A percentile compares a stretch with the other conserved stretches of the same genome.
These are phyloP conservation scores for Rapana venosa DNA, from an alignment of 2,888 invertebrate species.

Conservation along the genomic window DNA sequence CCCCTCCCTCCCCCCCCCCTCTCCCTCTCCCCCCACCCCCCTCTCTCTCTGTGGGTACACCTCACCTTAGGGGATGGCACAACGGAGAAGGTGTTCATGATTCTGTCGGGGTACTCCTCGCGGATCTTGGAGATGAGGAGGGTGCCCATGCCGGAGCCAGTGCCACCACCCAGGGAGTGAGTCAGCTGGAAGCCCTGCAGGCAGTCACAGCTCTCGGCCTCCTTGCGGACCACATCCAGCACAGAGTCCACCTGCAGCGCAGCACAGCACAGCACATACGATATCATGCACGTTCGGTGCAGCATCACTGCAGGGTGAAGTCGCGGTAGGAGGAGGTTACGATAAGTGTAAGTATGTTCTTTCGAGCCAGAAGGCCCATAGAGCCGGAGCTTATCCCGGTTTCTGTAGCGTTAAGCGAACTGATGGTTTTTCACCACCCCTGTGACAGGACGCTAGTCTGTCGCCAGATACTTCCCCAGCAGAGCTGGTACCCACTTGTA, in stretches of 20 bases:
- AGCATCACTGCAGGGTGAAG: too few relatives aligned
- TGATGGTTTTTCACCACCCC: too few relatives aligned
- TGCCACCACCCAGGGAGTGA: constrained; percentile 90
- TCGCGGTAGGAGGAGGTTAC: too few relatives aligned
- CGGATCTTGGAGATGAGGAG: constrained; percentile 96
- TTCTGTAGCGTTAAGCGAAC: too few relatives aligned
- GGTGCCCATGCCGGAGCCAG: constrained; percentile 94
- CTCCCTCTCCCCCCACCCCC: constrained; percentile 78
- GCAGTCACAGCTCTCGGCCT: constrained; percentile 76
- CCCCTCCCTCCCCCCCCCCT: background rate
- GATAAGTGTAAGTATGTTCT: too few relatives aligned
- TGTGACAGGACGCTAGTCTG: too few relatives aligned
- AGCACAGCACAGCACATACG: background rate
- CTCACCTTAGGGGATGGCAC: constrained; percentile 78
- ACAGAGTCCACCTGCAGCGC: constrained; percentile 32
- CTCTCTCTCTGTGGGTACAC: constrained; percentile 83
- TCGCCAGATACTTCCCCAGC: too few relatives aligned
- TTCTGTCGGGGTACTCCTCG: constrained; percentile 81
- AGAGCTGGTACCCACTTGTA: too few relatives aligned
- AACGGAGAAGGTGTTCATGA: constrained; percentile 97
- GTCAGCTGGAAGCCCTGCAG: constrained; percentile 77
- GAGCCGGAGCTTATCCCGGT: too few relatives aligned
- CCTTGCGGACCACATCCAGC: constrained; percentile 73
- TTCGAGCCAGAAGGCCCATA: too few relatives aligned
- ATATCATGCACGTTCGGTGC: too few relatives aligned